Percentiles rank a stretch among this genome's conserved stretches.
phyloP scores from a whole-genome alignment of 2,888 invertebrate species.

The Aspidiotus destructor region DNA sequence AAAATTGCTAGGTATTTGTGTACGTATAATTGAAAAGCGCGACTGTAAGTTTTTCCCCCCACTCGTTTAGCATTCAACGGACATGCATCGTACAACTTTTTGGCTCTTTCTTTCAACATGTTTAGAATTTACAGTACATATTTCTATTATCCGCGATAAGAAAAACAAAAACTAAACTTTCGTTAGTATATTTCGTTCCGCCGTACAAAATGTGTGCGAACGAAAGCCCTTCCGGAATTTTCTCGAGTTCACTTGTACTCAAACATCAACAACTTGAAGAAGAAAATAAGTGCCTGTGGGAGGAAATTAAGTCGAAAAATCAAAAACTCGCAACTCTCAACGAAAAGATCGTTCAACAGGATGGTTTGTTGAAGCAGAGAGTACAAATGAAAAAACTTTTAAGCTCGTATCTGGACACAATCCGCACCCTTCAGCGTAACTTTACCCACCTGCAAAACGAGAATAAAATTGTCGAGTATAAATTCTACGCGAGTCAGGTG shows the following conservation, averaged over 20 bases:
- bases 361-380: constrained; percentile 9
- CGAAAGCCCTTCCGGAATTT: background rate
- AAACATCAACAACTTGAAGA: constrained; percentile 9
- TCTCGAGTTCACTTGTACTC: background rate
- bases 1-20: no score
- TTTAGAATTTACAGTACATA: no score
- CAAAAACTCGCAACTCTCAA: constrained; percentile 1
- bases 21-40: no score
- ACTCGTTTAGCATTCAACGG: no score
- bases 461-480: constrained; percentile 21
- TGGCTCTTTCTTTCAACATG: no score
- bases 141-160: no score
- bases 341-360: constrained; percentile 22
- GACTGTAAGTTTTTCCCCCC: no score
- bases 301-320: constrained; percentile 19
- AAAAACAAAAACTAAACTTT: no score
- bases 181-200: no score
- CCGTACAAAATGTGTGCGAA: constrained; percentile 8
- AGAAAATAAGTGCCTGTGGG: constrained; percentile 22
- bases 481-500: constrained; percentile 11
- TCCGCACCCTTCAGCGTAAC: constrained; percentile 13
- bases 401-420: constrained; percentile 13
- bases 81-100: no score
- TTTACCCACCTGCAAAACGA: constrained; percentile 21
- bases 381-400: constrained; percentile 14